Percentiles rank a stretch among this genome's conserved stretches.
Evolutionary conservation across 2,113 vertebrate species (phyloP).

Genomic region (Dipodomys merriami): DNA sequence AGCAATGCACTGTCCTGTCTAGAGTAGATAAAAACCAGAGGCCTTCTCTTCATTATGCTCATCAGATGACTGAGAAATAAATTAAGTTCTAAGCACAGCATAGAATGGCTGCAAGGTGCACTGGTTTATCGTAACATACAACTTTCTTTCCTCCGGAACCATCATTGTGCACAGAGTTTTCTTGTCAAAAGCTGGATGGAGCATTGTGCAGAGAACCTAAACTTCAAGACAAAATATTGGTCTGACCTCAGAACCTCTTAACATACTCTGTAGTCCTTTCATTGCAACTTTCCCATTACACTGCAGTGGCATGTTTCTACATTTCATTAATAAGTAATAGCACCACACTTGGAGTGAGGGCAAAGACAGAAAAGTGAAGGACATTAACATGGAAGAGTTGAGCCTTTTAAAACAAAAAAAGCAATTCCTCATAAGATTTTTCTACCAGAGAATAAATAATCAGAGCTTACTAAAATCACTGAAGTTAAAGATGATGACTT

Average conservation of each 20-base stretch:
- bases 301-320: constrained; percentile 32
- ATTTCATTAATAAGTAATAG: constrained; percentile 65
- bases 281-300: constrained; percentile 38
- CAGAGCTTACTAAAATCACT: neutral
- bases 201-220: neutral
- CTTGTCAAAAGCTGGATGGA: neutral
- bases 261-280: constrained; percentile 58
- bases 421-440: constrained; percentile 14
- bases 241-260: neutral
- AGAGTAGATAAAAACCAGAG: constrained; percentile 72
- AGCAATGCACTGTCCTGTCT: constrained; percentile 65
- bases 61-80: constrained; percentile 71
- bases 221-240: neutral
- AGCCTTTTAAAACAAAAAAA: constrained; percentile 16
- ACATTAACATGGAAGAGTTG: constrained; percentile 5
- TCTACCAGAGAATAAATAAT: neutral
- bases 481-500: neutral
- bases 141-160: constrained; percentile 27
- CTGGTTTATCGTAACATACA: constrained; percentile 67
- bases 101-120: constrained; percentile 64
- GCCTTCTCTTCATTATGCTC: constrained; percentile 62
- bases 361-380: constrained; percentile 42
- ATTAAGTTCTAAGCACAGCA: constrained; percentile 75
- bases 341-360: neutral
- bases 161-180: neutral